Evolutionary conservation across 2,113 vertebrate genomes (phyloP), one percentile per base, ranked within the genome.

Genomic region (Urocolius indicus): DNA sequence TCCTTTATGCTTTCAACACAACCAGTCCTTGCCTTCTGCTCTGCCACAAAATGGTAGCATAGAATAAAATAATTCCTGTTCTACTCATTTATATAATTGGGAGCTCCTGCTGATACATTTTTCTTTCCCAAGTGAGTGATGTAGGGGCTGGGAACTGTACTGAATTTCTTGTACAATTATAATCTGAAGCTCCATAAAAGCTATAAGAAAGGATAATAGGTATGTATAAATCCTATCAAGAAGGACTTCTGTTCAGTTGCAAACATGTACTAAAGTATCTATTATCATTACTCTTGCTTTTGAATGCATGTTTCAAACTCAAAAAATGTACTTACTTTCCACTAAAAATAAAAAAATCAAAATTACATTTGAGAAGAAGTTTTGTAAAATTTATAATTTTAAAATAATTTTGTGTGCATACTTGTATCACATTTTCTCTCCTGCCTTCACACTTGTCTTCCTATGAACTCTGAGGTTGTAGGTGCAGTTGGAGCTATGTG

Each of bases 21-120:
- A n/a, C 6, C 11, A 16, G 1, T 32, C 34, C 41, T 67, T 67
- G n/a, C 10, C 34, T 74, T 89, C n/a, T 46, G 17, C 29, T 55
- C 16, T 51, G 20, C 8, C 32, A 24, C 19, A 55, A 71, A 78
- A 71, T 0, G 0, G 1, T 43, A 67, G 4, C 0, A 0, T 24
- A 54, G 16, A 43, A 71, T 27, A 58, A 78, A 84, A n/a, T 12
- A 36, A 6, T 27, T 62, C 11, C 19, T 34, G 4, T 82, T 81
- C 13, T 17, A 55, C 21, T 2, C 18, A 17, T 41, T 54, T 75
- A 14, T 1, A 8, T 51, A 55, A 41, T 55, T 38, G 34, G 24
- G 34, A 80, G 34, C 9, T 85, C 48, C n/a, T 51, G 6, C 16
- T 52, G 32, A 68, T 49, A 26, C 16, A 22, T n/a, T 65, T 58